These are phyloP conservation scores for Pristionchus maxplancki DNA, from an alignment of 2,888 invertebrate species.

Conservation along the genomic window DNA sequence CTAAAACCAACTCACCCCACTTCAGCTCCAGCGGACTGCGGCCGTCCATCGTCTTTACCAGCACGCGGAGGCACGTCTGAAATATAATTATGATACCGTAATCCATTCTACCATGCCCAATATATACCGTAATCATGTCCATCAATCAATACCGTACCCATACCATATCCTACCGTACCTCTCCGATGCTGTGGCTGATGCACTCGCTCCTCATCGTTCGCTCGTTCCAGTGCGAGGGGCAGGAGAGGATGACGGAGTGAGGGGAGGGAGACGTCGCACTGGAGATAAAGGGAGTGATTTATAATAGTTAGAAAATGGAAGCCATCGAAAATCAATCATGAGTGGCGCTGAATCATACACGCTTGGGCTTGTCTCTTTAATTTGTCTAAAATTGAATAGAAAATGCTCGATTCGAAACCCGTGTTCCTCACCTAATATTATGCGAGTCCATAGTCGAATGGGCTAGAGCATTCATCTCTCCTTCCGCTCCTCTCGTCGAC, in stretches of 20 bases:
- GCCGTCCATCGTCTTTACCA: slow-evolving; percentile 37
- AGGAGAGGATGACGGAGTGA: slow-evolving; percentile 27
- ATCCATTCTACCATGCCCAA: background rate
- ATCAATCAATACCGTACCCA: background rate
- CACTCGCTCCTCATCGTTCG: slow-evolving; percentile 12
- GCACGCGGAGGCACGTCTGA: background rate
- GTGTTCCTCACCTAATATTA: slow-evolving; percentile 37
- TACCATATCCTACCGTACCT: background rate
- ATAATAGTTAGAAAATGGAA: no score
- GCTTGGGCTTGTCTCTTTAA: no score
- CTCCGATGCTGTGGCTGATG: slow-evolving; percentile 27
- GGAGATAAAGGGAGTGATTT: background rate
- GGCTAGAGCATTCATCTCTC: slow-evolving; percentile 27
- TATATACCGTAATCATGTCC: background rate
- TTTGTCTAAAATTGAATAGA: no score
- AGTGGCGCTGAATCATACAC: no score
- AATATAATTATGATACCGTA: background rate
- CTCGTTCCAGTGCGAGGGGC: slow-evolving; percentile 5
- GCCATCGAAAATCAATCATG: no score
- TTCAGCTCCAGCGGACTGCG: slow-evolving; percentile 39
- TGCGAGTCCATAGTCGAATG: slow-evolving; percentile 48
- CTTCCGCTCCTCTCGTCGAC: background rate
- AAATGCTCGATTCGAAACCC: no score
- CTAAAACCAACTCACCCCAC: slow-evolving; percentile 19
- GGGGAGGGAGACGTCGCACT: slow-evolving; percentile 17